These are phyloP conservation scores for Cotesia glomerata DNA, from an alignment of 1,140 invertebrate genomes.

Conservation along the genomic window DNA sequence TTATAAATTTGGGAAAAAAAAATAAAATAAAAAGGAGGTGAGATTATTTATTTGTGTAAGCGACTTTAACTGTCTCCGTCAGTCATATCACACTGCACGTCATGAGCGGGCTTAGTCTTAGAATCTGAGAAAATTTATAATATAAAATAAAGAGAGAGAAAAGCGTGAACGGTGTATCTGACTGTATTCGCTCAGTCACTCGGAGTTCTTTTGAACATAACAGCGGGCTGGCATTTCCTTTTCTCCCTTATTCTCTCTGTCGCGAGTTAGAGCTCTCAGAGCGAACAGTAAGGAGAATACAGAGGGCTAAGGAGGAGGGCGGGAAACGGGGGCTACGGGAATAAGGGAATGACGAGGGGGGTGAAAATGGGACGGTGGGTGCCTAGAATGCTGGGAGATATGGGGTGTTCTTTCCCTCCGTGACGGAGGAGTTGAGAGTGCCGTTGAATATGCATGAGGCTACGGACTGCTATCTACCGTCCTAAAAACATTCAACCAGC, in stretches of 20 bases:
- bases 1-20: not conserved
- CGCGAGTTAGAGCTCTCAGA: constrained; percentile 4
- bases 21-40: not conserved
- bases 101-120: not conserved
- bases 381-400: constrained; percentile 32
- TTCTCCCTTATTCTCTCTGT: constrained; percentile 28
- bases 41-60: constrained; percentile 10
- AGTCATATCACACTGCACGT: constrained; percentile 18
- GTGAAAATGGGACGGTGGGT: constrained; percentile 32
- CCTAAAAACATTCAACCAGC: constrained; percentile 60
- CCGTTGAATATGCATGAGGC: constrained; percentile 64
- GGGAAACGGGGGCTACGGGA: not conserved
- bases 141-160: constrained; percentile 19
- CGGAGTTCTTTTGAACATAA: constrained; percentile 14
- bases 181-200: not conserved
- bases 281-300: constrained; percentile 7
- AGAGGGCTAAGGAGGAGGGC: constrained; percentile 25
- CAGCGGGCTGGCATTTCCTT: constrained; percentile 20
- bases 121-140: not conserved
- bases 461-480: constrained; percentile 57
- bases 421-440: constrained; percentile 65
- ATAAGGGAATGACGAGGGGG: constrained; percentile 29
- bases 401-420: constrained; percentile 63
- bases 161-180: constrained; percentile 13
- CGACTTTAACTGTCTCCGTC: constrained; percentile 32